Evolutionary conservation across 2,797 vertebrate species (phyloP), one percentile per base, ranked within the genome.

Genomic region (Nyctalus aviator): DNA sequence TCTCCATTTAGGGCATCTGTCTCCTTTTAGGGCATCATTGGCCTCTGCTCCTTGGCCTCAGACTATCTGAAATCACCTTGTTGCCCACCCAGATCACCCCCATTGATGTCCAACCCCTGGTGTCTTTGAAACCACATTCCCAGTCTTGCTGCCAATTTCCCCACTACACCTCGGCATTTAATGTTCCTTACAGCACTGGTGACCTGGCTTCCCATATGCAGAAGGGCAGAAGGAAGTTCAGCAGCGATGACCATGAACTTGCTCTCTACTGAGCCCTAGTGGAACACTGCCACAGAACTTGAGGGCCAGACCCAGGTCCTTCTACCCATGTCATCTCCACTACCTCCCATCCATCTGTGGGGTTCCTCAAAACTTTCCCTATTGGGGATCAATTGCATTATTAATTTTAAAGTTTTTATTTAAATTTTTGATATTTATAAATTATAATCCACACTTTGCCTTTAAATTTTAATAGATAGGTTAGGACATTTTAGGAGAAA

Each of bases 251-350:
- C 7, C 11, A 5, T 2, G 2, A 17, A 8, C 41, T 13, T 23
- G 25, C 30, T 20, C 27, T n/a, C 48, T 5, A 7, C 18, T 11
- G 5, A 25, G 25, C 59, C 23, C 18, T 25, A n/a, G 7, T 3
- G 0, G 14, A 0, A 12, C 0, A 4, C 6, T 0, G 2, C 41
- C 1, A 1, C 0, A 6, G 82, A 10, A 0, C 7, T 3, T 62
- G 27, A 59, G 30, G 21, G 3, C 32, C 30, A 21, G n/a, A 71
- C 11, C 17, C 9, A 0, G 6, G 32, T 4, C 6, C 12, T 25
- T 23, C 35, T 30, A 32, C 1, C 0, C 3, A 3, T 0, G 2
- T 1, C 8, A 11, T 3, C 23, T 23, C 17, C 35, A 44, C 27
- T 2, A 2, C 1, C 23, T 8, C 1, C 1, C 0, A 0, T 8